A percentile compares a stretch with the other conserved stretches of the same genome.
These are phyloP conservation scores for Medauroidea extradentata DNA, from an alignment of 1,140 invertebrate genomes.

Conservation along the genomic window DNA sequence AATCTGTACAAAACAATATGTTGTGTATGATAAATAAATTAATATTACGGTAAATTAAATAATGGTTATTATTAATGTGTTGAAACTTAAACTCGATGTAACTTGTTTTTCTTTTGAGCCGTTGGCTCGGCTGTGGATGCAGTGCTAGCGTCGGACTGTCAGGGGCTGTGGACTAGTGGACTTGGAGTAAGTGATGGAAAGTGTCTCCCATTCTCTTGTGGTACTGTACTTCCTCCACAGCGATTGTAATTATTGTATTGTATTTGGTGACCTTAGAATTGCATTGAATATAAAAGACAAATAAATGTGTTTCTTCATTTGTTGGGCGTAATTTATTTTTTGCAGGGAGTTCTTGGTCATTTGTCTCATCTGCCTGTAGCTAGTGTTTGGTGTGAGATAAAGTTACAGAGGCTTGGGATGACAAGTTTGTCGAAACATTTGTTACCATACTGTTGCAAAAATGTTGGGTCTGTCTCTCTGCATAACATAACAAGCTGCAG, in stretches of 20 bases:
- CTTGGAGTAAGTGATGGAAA: conserved; percentile 1
- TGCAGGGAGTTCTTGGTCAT: too few relatives aligned
- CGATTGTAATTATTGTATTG: conserved; percentile 18
- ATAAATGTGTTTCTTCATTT: conserved; percentile 25
- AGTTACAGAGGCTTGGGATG: too few relatives aligned
- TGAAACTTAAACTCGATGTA: neutral
- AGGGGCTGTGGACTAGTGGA: conserved; percentile 9
- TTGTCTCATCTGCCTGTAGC: too few relatives aligned
- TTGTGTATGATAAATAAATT: conserved; percentile 5
- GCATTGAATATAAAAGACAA: conserved; percentile 24
- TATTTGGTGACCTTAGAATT: conserved; percentile 24
- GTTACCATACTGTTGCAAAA: too few relatives aligned
- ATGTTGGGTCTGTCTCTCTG: too few relatives aligned
- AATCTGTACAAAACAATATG: conserved; percentile 15
- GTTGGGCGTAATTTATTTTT: neutral
- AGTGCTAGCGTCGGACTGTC: neutral
- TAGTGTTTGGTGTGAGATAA: too few relatives aligned
- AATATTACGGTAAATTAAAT: conserved; percentile 6
- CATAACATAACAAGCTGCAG: too few relatives aligned
- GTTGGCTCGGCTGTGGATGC: neutral
- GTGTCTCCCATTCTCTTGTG: conserved; percentile 1
- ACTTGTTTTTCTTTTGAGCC: conserved; percentile 1
- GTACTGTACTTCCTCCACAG: conserved; percentile 23
- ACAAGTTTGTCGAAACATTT: too few relatives aligned
- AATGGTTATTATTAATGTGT: conserved; percentile 4